Evolutionary conservation across 2,797 vertebrate genomes (phyloP).

Genomic region (Acanthurus lineatus): DNA sequence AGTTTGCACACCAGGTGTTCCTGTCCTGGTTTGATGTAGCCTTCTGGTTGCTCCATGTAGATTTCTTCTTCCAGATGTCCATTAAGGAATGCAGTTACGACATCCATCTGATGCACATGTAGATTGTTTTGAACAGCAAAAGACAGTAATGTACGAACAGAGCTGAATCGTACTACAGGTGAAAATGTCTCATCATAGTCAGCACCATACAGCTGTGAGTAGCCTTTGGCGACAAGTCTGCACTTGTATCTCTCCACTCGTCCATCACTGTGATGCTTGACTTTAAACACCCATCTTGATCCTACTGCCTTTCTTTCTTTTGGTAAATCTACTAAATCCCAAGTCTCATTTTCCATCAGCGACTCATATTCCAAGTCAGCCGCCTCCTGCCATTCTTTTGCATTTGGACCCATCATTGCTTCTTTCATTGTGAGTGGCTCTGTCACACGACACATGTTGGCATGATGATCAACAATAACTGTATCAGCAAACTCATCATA

Average conservation of each 20-base stretch:
- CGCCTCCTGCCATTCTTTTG: slow-evolving; percentile 55
- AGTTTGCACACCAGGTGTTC: slow-evolving; percentile 54
- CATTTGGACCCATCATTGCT: slow-evolving; percentile 43
- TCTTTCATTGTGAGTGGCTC: slow-evolving; percentile 56
- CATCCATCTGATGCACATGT: slow-evolving; percentile 64
- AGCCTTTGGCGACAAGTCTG: slow-evolving; percentile 47
- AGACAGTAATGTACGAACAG: slow-evolving; percentile 43
- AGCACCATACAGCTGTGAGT: slow-evolving; percentile 52
- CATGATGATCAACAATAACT: slow-evolving; percentile 55
- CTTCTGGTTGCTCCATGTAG: slow-evolving; percentile 65
- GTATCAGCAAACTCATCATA: slow-evolving; percentile 25
- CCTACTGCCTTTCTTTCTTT: slow-evolving; percentile 39
- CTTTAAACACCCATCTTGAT: slow-evolving; percentile 68
- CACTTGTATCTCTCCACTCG: slow-evolving; percentile 59
- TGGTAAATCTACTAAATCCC: slow-evolving; percentile 58
- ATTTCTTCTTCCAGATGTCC: slow-evolving; percentile 60
- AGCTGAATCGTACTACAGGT: slow-evolving; percentile 42
- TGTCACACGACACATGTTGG: slow-evolving; percentile 42
- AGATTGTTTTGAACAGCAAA: slow-evolving; percentile 57
- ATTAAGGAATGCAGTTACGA: slow-evolving; percentile 55
- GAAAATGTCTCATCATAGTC: slow-evolving; percentile 62
- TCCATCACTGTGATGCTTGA: slow-evolving; percentile 67
- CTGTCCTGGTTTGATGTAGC: slow-evolving; percentile 46
- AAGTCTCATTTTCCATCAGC: slow-evolving; percentile 54
- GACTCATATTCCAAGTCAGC: slow-evolving; percentile 60